Evolutionary conservation across 1,140 invertebrate species (phyloP).

Genomic region (Drosophila athabasca): DNA sequence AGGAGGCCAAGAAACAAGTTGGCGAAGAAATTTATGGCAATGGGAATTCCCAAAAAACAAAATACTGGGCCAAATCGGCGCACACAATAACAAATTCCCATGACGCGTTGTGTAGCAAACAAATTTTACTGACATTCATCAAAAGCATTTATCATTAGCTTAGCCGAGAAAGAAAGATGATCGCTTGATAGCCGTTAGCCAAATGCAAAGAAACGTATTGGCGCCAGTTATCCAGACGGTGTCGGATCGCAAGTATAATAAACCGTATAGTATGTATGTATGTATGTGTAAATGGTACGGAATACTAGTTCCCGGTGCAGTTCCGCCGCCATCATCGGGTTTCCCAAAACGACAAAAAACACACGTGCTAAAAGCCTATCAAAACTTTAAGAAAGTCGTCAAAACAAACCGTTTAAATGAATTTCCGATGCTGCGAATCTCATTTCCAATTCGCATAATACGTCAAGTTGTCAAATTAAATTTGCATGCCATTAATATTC

Average conservation of each 20-base stretch:
- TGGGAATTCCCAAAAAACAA: conserved; percentile 64
- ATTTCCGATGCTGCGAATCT: conserved; percentile 30
- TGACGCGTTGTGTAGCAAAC: conserved; percentile 66
- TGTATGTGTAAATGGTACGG: background rate
- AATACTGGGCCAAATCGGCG: conserved; percentile 61
- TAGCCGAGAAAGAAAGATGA: conserved; percentile 58
- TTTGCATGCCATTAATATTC: conserved; percentile 55
- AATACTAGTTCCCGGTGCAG: conserved; percentile 27
- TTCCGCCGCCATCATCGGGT: conserved; percentile 39
- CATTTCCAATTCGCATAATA: conserved; percentile 34
- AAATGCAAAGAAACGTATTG: conserved; percentile 62
- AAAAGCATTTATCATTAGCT: conserved; percentile 71
- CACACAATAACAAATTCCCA: conserved; percentile 66
- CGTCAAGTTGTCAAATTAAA: conserved; percentile 66
- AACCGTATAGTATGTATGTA: background rate
- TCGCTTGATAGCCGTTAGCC: conserved; percentile 38
- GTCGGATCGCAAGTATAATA: conserved; percentile 9
- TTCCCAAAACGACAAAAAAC: conserved; percentile 58
- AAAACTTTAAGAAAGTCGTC: conserved; percentile 62
- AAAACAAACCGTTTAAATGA: conserved; percentile 60
- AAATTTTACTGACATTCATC: conserved; percentile 53
- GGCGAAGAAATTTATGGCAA: conserved; percentile 59
- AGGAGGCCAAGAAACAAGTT: conserved; percentile 34
- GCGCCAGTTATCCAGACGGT: conserved; percentile 56
- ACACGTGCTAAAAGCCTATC: conserved; percentile 51